Percentiles rank a stretch among this genome's conserved stretches.
Conservation (phyloP, 2,888 invertebrate genomes). For the Papilio demoleus region DNA sequence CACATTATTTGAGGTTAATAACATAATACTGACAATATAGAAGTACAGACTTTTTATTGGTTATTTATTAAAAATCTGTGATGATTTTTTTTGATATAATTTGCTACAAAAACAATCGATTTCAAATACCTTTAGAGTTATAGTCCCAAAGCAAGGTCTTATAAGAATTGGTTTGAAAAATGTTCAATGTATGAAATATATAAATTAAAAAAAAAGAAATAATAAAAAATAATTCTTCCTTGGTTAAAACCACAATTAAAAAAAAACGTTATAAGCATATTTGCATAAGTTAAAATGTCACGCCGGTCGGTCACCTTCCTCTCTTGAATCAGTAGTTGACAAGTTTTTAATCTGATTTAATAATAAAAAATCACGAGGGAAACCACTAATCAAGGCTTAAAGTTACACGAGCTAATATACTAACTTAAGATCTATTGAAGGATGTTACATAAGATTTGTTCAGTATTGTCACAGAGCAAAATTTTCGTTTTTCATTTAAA, state of each 20-base stretch:
- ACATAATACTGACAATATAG: neutral
- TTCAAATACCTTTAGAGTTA: no score
- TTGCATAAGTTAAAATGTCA: constrained; percentile 6
- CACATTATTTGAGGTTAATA: constrained; percentile 1
- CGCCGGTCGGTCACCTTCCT: constrained; percentile 13
- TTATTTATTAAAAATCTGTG: no score
- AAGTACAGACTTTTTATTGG: neutral
- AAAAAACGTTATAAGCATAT: neutral
- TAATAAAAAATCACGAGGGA: neutral
- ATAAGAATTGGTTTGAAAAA: no score
- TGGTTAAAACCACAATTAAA: neutral
- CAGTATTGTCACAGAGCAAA: no score
- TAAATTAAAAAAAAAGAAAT: no score
- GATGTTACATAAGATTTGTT: no score
- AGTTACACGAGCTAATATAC: constrained; percentile 13
- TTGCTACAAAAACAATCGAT: no score
- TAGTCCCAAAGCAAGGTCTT: no score
- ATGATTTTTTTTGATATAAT: neutral
- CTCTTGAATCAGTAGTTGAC: neutral
- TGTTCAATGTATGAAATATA: no score
- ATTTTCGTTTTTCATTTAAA: no score
- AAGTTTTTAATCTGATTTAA: constrained; percentile 5
- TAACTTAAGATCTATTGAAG: no score
- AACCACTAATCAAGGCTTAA: constrained; percentile 5
- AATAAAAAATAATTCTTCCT: no score